Evolutionary conservation across 2,113 vertebrate species (phyloP), one percentile per base, ranked within the genome.

Genomic region (Nothobranchius kuhntae): DNA sequence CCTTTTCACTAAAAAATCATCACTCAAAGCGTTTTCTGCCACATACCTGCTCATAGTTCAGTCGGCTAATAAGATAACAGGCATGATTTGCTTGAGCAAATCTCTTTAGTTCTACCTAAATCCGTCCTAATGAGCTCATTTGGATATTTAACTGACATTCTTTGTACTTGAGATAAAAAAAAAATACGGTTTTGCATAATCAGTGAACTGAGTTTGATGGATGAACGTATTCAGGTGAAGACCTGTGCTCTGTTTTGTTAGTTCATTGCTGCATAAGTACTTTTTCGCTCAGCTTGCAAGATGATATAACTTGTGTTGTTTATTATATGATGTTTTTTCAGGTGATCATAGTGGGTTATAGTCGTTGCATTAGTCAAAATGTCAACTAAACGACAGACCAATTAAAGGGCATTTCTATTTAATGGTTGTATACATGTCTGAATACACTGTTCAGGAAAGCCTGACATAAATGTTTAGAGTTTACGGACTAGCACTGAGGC

Each of bases 1-100:
- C 45, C 4, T 52, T 61, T 45, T 30, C 11, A 57, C 68, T 24
- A 51, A 47, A 6, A 55, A 42, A 53, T 24, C 45, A 55, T 61
- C 38, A 46, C 53, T 58, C 66, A 48, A 9, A 73, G 69, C 72
- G 4, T 21, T 55, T 66, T 56, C 65, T 73, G 65, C 71, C 71
- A 47, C 46, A 44, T 30, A 30, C 71, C 63, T 71, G 61, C 70
- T 74, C 61, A 54, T 65, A 71, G 75, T 60, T 61, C 80, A 60
- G 48, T 55, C n/a, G 58, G 51, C 74, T 82, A 86, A 86, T 84
- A 52, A 42, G 74, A 86, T 83, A 81, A 83, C 75, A 73, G 82
- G 74, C 78, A 57, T 53, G 76, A 74, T 86, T 84, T 86, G 74
- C 69, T 74, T 65, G 62, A 72, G 74, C 63, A 65, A 57, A 83